Evolutionary conservation across 2,888 invertebrate species (phyloP).

Genomic region (Emesis russula): DNA sequence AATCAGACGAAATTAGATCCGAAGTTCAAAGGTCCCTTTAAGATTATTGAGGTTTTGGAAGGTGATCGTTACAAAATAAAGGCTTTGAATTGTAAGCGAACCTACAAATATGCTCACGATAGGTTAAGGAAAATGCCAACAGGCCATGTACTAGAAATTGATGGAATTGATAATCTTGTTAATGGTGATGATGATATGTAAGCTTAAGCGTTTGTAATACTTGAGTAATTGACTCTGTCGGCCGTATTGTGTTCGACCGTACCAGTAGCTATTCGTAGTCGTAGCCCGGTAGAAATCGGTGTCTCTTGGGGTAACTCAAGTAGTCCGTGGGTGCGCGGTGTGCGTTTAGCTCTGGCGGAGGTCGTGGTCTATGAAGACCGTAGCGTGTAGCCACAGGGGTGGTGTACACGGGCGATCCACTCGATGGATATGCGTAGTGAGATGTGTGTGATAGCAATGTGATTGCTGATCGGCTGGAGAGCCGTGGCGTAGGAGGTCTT

Average conservation of each 20-base stretch:
- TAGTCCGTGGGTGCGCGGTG: conserved; percentile 37
- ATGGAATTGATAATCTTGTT: too few relatives aligned
- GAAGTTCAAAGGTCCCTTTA: too few relatives aligned
- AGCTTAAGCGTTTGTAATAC: too few relatives aligned
- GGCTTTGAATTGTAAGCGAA: too few relatives aligned
- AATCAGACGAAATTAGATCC: too few relatives aligned
- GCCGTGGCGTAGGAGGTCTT: neutral
- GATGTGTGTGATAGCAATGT: neutral
- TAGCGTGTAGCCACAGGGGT: neutral
- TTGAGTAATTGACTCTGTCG: too few relatives aligned
- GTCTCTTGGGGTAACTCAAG: conserved; percentile 41
- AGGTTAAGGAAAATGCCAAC: too few relatives aligned
- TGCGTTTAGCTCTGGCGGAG: conserved; percentile 26
- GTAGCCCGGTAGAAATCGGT: conserved; percentile 59
- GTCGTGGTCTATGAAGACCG: conserved; percentile 28
- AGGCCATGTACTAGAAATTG: too few relatives aligned
- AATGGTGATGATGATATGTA: too few relatives aligned
- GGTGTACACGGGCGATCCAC: neutral
- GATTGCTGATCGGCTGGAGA: neutral
- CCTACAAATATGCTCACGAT: too few relatives aligned
- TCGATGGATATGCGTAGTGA: neutral
- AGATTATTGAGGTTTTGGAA: too few relatives aligned
- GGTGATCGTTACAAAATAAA: too few relatives aligned
- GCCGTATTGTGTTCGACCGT: conserved; percentile 35
- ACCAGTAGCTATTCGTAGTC: conserved; percentile 51